Evolutionary conservation across 2,797 vertebrate species (phyloP).

Genomic region (Leuciscus waleckii): DNA sequence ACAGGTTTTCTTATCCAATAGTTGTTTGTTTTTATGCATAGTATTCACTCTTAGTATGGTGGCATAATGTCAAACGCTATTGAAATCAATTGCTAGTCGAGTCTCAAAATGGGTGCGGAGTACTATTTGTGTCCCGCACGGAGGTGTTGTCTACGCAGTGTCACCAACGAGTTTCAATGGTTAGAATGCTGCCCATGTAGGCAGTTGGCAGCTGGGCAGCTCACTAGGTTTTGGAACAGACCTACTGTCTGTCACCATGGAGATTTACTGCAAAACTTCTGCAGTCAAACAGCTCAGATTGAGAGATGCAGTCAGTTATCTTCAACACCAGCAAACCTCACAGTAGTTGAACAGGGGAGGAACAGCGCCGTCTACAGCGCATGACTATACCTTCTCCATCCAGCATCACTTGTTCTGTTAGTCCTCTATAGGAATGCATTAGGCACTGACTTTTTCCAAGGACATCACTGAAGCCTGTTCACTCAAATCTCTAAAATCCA

Average conservation of each 20-base stretch:
- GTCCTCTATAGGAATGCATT: conserved; percentile 12
- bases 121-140: background rate
- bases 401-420: conserved; percentile 13
- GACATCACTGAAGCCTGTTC: conserved; percentile 14
- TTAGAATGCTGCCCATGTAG: conserved; percentile 2
- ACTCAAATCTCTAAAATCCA: conserved; percentile 6
- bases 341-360: conserved; percentile 30
- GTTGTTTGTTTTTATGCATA: background rate
- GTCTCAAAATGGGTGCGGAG: background rate
- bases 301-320: conserved; percentile 17
- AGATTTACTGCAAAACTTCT: conserved; percentile 7
- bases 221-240: conserved; percentile 4
- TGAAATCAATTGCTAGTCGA: background rate
- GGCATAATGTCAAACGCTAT: background rate
- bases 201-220: background rate
- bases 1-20: background rate
- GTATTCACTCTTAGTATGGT: background rate
- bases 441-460: conserved; percentile 26
- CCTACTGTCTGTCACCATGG: background rate
- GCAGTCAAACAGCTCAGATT: background rate
- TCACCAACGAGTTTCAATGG: background rate
- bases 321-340: conserved; percentile 19
- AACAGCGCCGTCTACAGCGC: conserved; percentile 56
- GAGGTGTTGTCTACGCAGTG: background rate
- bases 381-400: background rate